phyloP scores from a whole-genome alignment of 1,140 invertebrate genomes.

The Macrocentrus cingulum region DNA sequence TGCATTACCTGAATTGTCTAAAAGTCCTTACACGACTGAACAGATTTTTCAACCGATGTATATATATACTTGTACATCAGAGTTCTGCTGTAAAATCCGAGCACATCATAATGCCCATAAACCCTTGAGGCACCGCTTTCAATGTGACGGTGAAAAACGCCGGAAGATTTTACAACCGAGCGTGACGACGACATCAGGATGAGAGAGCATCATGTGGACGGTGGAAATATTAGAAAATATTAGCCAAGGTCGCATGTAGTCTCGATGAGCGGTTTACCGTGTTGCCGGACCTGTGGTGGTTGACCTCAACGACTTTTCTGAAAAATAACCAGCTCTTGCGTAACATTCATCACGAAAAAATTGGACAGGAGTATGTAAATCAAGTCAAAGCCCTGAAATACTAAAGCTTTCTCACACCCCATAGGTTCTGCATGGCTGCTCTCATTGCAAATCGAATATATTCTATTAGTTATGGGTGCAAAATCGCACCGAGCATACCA shows the following conservation, averaged over 20 bases:
- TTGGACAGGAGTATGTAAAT: background rate
- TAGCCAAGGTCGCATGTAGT: constrained; percentile 8
- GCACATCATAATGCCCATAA: constrained; percentile 39
- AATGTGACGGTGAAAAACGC: background rate
- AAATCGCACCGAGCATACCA: background rate
- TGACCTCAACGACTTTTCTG: constrained; percentile 29
- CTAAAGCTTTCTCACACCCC: constrained; percentile 8
- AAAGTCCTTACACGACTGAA: no score
- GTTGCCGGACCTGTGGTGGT: constrained; percentile 38
- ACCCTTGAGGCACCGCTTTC: constrained; percentile 26
- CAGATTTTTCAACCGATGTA: no score
- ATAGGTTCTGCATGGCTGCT: constrained; percentile 21
- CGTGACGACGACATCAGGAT: no score
- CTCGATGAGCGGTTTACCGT: constrained; percentile 33
- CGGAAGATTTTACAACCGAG: constrained; percentile 8
- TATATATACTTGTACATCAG: no score
- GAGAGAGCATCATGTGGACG: background rate
- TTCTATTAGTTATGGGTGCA: background rate
- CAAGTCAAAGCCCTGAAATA: background rate
- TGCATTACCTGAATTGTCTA: no score
- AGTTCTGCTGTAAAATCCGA: constrained; percentile 34
- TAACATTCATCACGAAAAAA: background rate
- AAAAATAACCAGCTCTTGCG: background rate
- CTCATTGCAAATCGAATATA: background rate
- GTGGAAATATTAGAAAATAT: background rate